phyloP scores from a whole-genome alignment of 2,113 vertebrate species.

The Halcyon malimbica region DNA sequence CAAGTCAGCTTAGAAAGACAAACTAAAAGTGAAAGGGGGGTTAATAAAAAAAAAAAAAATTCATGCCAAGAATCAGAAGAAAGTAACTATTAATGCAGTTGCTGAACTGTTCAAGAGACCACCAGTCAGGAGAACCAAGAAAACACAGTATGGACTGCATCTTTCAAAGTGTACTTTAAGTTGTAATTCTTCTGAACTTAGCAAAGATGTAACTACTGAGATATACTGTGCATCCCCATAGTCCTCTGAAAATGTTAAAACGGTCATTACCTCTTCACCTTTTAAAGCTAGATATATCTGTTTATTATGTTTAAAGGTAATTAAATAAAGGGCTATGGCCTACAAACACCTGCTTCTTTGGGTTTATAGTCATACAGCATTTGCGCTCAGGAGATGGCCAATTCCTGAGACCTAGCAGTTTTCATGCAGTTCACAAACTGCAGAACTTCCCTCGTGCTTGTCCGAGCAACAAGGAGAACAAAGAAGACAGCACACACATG shows the following conservation, averaged over 20 bases:
- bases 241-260: neutral
- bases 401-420: neutral
- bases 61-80: neutral
- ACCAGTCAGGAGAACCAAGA: neutral
- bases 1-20: slow-evolving; percentile 27
- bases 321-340: neutral
- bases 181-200: neutral
- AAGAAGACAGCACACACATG: neutral
- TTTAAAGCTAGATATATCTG: neutral
- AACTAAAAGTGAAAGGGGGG: slow-evolving; percentile 3
- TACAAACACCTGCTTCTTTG: neutral
- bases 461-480: neutral
- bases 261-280: neutral
- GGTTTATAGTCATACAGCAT: neutral
- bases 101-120: neutral
- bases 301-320: neutral
- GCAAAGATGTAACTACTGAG: neutral
- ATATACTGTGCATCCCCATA: neutral
- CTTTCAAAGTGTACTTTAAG: neutral
- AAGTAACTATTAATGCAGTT: neutral
- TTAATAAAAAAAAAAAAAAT: neutral
- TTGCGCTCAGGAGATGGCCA: neutral
- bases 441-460: neutral
- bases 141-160: neutral
- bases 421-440: neutral